These are phyloP conservation scores for Microcebus ravelobensis DNA, from an alignment of 2,113 vertebrate genomes.

Conservation along the genomic window DNA sequence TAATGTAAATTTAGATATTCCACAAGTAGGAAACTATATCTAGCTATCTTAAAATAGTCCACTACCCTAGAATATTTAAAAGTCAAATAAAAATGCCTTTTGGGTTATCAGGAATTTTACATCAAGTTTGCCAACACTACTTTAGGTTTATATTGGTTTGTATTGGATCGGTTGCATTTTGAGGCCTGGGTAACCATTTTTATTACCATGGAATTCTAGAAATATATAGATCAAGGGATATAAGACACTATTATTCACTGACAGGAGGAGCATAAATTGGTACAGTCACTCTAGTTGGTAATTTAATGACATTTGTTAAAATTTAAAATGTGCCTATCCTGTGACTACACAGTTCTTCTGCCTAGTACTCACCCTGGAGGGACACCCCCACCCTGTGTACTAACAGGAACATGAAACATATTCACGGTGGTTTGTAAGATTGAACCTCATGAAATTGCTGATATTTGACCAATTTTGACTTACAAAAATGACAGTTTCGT, in stretches of 20 bases:
- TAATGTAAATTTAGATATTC: background rate
- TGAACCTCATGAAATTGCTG: background rate
- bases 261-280: background rate
- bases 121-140: background rate
- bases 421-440: background rate
- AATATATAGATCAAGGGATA: background rate
- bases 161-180: background rate
- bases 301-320: background rate
- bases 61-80: background rate
- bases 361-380: background rate
- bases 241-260: background rate
- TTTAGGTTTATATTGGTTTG: background rate
- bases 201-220: background rate
- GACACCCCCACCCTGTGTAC: fast-evolving
- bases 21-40: background rate
- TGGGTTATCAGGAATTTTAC: background rate
- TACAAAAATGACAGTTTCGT: background rate
- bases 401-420: background rate
- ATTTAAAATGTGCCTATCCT: background rate
- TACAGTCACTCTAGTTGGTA: background rate
- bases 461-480: background rate
- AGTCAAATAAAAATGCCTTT: background rate
- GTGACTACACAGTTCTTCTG: background rate
- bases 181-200: background rate
- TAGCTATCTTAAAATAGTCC: background rate